phyloP scores from a whole-genome alignment of 1,140 invertebrate genomes.

The Scaptodrosophila lebanonensis region DNA sequence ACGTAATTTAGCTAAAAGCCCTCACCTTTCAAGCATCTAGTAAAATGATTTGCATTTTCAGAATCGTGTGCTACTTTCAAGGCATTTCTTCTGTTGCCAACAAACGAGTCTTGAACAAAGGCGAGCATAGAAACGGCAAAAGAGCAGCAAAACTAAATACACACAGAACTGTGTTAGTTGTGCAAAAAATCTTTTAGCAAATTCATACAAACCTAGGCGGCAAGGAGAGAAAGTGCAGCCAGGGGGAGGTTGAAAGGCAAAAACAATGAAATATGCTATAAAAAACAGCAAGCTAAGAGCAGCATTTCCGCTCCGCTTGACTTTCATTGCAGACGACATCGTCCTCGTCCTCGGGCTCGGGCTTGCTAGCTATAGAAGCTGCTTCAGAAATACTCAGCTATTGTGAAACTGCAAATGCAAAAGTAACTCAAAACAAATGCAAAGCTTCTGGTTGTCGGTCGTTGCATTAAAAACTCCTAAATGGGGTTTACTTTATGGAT shows the following conservation, averaged over 20 bases:
- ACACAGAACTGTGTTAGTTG: conserved; percentile 60
- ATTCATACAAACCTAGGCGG: conserved; percentile 6
- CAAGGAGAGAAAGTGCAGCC: too few relatives aligned
- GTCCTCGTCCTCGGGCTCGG: background rate
- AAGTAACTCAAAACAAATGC: conserved; percentile 51
- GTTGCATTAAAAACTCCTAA: conserved; percentile 62
- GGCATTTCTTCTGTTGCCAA: conserved; percentile 37
- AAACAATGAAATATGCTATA: conserved; percentile 54
- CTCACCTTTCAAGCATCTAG: conserved; percentile 22
- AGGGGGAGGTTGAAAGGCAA: conserved; percentile 15
- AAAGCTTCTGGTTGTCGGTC: conserved; percentile 50
- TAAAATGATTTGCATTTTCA: conserved; percentile 65
- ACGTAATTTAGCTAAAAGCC: conserved; percentile 67
- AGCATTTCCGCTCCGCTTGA: conserved; percentile 71
- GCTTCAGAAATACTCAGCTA: too few relatives aligned
- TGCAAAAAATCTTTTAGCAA: conserved; percentile 48
- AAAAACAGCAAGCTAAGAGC: conserved; percentile 72
- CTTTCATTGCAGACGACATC: conserved; percentile 31
- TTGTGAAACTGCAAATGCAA: conserved; percentile 54
- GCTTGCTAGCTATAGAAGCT: conserved; percentile 12
- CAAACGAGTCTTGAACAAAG: conserved; percentile 65
- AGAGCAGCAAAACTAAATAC: conserved; percentile 32
- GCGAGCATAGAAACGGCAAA: conserved; percentile 25
- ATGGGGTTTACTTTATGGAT: conserved; percentile 73
- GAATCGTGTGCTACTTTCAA: conserved; percentile 12